Evolutionary conservation across 2,113 vertebrate species (phyloP).

Genomic region (Pseudorectes ferrugineus): DNA sequence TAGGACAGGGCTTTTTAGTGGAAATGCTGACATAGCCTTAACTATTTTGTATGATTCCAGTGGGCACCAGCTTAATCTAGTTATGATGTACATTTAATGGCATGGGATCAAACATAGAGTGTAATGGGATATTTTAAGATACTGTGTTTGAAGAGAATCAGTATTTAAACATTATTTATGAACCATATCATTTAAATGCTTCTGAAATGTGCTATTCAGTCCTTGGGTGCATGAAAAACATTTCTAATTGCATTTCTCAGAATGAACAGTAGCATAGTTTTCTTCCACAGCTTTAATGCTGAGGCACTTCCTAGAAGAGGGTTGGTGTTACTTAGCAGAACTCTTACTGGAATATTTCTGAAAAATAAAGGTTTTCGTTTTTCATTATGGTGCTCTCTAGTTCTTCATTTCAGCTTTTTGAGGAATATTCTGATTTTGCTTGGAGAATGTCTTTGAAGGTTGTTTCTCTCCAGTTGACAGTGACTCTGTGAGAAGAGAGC

Average conservation of each 20-base stretch:
- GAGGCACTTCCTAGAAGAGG: neutral
- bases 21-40: slow-evolving; percentile 15
- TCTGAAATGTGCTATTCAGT: slow-evolving; percentile 5
- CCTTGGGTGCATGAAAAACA: neutral
- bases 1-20: neutral
- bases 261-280: neutral
- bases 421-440: neutral
- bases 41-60: neutral
- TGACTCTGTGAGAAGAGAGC: neutral
- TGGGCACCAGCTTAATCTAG: neutral
- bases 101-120: neutral
- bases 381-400: neutral
- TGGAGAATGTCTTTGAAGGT: neutral
- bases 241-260: neutral
- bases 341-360: neutral
- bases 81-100: slow-evolving; percentile 2
- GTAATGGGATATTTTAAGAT: slow-evolving; percentile 32
- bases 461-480: neutral
- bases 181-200: slow-evolving; percentile 23
- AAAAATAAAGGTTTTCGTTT: neutral
- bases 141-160: neutral
- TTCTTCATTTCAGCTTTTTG: neutral
- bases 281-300: neutral
- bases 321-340: neutral
- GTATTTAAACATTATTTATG: slow-evolving; percentile 12